Percentiles rank a stretch among this genome's conserved stretches.
Conservation (phyloP, 2,888 invertebrate genomes). For the Drosophila affinis region DNA sequence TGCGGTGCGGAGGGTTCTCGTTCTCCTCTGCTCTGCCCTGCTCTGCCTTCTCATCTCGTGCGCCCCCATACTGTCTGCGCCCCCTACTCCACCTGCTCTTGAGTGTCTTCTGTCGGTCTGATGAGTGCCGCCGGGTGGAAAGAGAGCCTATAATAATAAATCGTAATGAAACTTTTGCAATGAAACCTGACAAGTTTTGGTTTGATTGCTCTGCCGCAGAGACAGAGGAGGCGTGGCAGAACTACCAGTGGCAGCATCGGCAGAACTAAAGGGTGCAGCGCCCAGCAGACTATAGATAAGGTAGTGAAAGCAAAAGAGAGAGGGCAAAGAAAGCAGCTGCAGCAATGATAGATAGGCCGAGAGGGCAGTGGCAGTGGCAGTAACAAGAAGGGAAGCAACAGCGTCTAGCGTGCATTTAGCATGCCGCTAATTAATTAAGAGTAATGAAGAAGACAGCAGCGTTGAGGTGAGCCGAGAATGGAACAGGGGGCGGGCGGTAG, state of each 20-base stretch:
- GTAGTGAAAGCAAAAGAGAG: not conserved
- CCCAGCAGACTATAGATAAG: not conserved
- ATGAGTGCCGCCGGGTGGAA: conserved; percentile 3
- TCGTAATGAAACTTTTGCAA: conserved; percentile 70
- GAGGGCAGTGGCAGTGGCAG: not conserved
- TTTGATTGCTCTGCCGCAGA: conserved; percentile 60
- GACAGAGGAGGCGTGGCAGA: not conserved
- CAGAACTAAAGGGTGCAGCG: not conserved
- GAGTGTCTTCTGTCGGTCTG: not conserved
- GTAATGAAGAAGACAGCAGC: not conserved
- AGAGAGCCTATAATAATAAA: conserved; percentile 48
- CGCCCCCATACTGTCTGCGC: not conserved
- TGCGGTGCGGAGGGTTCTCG: not conserved
- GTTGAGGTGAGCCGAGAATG: not conserved
- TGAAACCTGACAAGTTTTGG: conserved; percentile 75
- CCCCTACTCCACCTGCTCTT: not conserved
- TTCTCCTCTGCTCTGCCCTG: not conserved
- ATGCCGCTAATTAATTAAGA: conserved; percentile 71
- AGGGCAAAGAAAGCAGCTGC: not conserved
- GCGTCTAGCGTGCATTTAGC: conserved; percentile 66
- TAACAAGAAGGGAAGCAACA: not conserved
- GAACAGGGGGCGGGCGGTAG: not conserved
- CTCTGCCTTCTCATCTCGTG: not conserved
- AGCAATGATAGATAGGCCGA: no score
- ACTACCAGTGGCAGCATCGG: not conserved